Base-by-base conservation (phyloP, 2,888 invertebrate species). In the Tyria jacobaeae region DNA sequence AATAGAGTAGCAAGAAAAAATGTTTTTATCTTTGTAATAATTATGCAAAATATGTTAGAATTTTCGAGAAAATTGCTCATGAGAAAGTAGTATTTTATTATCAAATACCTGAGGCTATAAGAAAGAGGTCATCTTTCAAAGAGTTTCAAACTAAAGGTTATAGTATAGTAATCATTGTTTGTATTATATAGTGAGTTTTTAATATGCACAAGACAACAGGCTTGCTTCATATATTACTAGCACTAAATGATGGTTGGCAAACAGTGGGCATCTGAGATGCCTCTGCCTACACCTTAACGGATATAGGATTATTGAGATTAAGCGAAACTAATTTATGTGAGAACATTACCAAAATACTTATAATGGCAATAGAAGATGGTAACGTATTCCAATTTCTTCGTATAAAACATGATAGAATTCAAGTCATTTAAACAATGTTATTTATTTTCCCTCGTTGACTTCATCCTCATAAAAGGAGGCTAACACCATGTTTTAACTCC, bases 21-120 rank as follows among this genome's bases (percentile, higher is more conserved):
- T 37, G 41, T 63, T 64, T 58, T 64, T 67, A 74, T 69, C 71
- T 69, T 71, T 65, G 64, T 76, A 76, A 31, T 2, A 31, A 75
- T 66, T 76, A 69, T 66, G 63, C 58, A 69, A 74, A 73, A 75
- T 66, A 66, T 72, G 73, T 66, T 70, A 62, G 73, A 66, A 55
- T 75, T 75, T 72, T 55, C n/a, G 50, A 27, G 37, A 35, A 60
- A 65, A 59, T 34, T 56, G 60, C 47, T 71, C 58, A 60, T 60
- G 53, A 57, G 61, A 58, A 35, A 59, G 55, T 50, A 61, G 14
- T 44, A 39, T 65, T 10, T 0, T 48, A 12, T 25, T n/a, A 25
- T n/a, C 14, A 24, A n/a, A 48, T 35, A 48, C n/a, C 15, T 15
- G 1, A 15, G 37, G 12, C 2, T 27, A 14, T 21, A 15, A 15